Evolutionary conservation across 2,888 invertebrate species (phyloP), one percentile per base, ranked within the genome.

Genomic region (Ornithoptera priamus): DNA sequence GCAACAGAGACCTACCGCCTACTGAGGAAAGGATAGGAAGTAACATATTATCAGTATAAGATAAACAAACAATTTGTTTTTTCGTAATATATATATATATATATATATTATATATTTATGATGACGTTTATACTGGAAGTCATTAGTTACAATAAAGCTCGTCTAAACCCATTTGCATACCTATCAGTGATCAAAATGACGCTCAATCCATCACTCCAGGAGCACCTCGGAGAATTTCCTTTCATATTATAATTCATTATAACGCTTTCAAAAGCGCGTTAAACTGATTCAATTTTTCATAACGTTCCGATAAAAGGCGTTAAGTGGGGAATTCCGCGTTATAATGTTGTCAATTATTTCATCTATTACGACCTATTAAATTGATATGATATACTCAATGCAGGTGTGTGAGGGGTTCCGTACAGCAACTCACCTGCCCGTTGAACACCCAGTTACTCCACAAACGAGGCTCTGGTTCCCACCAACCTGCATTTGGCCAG

Each of bases 231-330:
- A 78, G 78, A 78, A 78, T 79, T 81, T 76, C 79, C 78, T 73
- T 76, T 81, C 46, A 69, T 66, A 66, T 66, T 66, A 80, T 81
- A 80, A 85, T 85, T 84, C 82, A 84, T 85, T 84, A 84, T 78
- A 72, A 68, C 71, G 73, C 71, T 72, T 69, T 79, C 72, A 80
- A 83, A 80, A 77, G 79, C 78, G 76, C 80, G 75, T 76, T 46
- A 79, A 81, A 81, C 77, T 75, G 78, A 67, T 80, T 80, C 79
- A 81, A 84, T 85, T 84, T 86, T 81, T 85, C 85, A 85, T 80
- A 80, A 78, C 77, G 75, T 77, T 78, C 78, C 79, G 74, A 81
- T 81, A 66, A 69, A 36, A 53, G 62, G 58, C 66, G 62, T 24
- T 65, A 62, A 66, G 58, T 46, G 36, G 58, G 20, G 42, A 65